Base-by-base conservation (phyloP, 1,140 invertebrate genomes). In the Micrasema longulum region DNA sequence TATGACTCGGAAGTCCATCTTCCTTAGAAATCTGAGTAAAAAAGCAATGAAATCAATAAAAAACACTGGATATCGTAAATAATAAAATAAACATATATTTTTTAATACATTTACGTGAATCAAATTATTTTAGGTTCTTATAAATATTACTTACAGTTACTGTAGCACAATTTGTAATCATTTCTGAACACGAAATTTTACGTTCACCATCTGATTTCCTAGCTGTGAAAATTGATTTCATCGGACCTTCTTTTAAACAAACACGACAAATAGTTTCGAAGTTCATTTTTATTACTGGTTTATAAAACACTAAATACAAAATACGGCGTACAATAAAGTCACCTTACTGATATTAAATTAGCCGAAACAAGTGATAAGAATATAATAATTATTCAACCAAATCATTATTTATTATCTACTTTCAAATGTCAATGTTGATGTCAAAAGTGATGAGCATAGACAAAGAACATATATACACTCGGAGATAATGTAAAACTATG, bases 171-270 rank as follows among this genome's bases (percentile, higher is more conserved):
- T 66, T 0, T 11, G 53, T 18, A 0, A 75, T 45, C 74, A 75
- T 75, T 26, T 75, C 73, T 0, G 69, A 60, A 47, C 53, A 71
- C n/a, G 38, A 18, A 52, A 71, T 31, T 63, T 69, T 62, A 1
- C 36, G 38, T 12, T 69, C 45, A 7, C 22, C 67, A n/a, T 53
- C 35, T 2, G 22, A 53, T 60, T 69, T 69, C 12, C 41, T 53
- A 20, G 53, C 60, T 48, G 52, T 18, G 23, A 60, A 69, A 69
- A 69, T 69, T n/a, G 67, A 62, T 60, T 45, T 69, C 53, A 69
- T 69, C 11, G 38, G 35, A 48, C 67, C 67, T 11, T 69, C 67
- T 60, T 69, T 69, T 16, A 69, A 62, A 69, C 67, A 69, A 62
- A 62, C 55, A 31, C 67, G 36, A 48, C 67, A 69, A 2, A 69